These are phyloP conservation scores for Columba janthina DNA, from an alignment of 2,113 vertebrate genomes.

Conservation along the genomic window DNA sequence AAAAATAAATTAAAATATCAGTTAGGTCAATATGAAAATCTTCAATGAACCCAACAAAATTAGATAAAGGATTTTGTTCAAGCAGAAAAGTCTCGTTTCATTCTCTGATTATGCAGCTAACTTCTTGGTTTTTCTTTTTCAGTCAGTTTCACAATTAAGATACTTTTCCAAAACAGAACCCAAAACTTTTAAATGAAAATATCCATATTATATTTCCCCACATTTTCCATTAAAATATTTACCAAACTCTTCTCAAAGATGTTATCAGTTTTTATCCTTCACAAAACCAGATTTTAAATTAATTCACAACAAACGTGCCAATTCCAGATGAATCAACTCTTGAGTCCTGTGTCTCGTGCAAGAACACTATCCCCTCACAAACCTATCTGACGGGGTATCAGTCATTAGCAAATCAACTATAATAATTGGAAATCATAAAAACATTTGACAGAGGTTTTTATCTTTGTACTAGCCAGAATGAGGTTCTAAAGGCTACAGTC, in stretches of 20 bases:
- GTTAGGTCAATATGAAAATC: slow-evolving; percentile 59
- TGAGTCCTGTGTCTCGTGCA: not conserved
- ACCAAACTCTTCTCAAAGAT: not conserved
- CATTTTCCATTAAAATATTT: not conserved
- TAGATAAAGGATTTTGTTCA: slow-evolving; percentile 40
- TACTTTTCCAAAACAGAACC: not conserved
- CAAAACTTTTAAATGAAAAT: not conserved
- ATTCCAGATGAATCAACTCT: not conserved
- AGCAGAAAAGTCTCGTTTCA: slow-evolving; percentile 26
- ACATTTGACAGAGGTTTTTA: not conserved
- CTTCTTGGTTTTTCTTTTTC: not conserved
- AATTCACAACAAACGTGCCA: not conserved
- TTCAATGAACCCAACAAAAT: slow-evolving; percentile 56
- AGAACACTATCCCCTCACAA: not conserved
- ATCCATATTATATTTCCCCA: not conserved
- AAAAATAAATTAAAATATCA: slow-evolving; percentile 56
- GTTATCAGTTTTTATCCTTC: not conserved
- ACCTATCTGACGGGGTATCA: not conserved
- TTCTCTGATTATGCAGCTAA: slow-evolving; percentile 22
- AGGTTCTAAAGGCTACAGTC: not conserved
- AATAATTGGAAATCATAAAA: not conserved
- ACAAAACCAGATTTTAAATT: not conserved
- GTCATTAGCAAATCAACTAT: not conserved
- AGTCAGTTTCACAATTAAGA: slow-evolving; percentile 12
- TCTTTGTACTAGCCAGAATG: not conserved